Evolutionary conservation across 2,797 vertebrate genomes (phyloP), one percentile per base, ranked within the genome.

Genomic region (Pangasius larnaudii): DNA sequence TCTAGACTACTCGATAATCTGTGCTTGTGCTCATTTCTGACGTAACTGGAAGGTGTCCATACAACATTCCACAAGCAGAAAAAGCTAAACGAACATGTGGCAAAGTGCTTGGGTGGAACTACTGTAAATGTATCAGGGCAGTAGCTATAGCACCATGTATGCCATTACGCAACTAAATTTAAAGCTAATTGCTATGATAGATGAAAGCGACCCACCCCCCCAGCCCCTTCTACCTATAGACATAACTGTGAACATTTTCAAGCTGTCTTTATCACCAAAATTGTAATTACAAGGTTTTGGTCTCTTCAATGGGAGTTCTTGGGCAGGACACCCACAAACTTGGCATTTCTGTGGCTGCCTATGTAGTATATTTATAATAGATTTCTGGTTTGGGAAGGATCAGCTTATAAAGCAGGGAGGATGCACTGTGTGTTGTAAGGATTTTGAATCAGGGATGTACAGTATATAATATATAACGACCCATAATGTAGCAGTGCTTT

Each of bases 131-230:
- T 92, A 92, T 95, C 78, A 36, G 49, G n/a, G 93, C 92, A 90
- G 94, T 95, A 94, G 92, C 88, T 86, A 18, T 49, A 46, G 59
- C 27, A n/a, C 8, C 39, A n/a, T 65, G 80, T 46, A 30, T 82
- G 16, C 58, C 80, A 46, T 46, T 49, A 63, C 36, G 93, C 92
- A 94, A 96, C 96, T 96, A 96, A 96, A 96, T 96, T 96, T 96
- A 96, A 96, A 96, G 95, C 94, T 96, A 97, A 97, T 96, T 97
- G 94, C 96, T 96, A 96, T 95, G 96, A 97, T 94, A 95, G 94
- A 95, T 92, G 88, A 95, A 95, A 95, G 94, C 93, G 95, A 94
- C 63, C 81, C 79, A 84, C 59, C 81, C 74, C 74, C 87, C 72
- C 67, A 75, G 18, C 46, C 65, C 85, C 61, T 86, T 77, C 84